These are phyloP conservation scores for Ciconia nigra DNA, from an alignment of 2,797 vertebrate genomes.

Conservation along the genomic window DNA sequence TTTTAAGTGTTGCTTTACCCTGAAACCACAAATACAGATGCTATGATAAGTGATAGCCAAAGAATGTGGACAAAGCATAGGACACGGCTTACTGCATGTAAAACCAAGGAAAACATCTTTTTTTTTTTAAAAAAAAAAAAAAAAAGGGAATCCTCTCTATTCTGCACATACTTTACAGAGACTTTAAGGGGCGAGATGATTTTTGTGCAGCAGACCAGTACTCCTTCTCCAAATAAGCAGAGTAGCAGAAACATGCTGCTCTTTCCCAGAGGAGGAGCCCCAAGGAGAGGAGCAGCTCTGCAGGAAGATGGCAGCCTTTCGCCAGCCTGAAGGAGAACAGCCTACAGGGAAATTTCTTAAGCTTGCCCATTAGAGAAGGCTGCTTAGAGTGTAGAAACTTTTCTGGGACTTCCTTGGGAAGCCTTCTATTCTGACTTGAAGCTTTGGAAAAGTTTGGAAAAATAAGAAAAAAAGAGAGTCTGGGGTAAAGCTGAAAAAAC, in stretches of 20 bases:
- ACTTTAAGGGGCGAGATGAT: neutral
- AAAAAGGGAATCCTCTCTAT: neutral
- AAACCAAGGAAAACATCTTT: neutral
- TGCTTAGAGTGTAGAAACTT: too few species aligned
- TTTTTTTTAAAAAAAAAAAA: too few species aligned
- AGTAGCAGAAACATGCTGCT: neutral
- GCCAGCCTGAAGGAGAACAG: neutral
- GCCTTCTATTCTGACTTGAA: neutral
- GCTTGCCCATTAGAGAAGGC: neutral
- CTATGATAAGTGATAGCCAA: neutral
- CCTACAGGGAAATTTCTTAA: neutral
- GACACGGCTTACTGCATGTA: neutral
- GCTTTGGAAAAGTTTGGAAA: neutral
- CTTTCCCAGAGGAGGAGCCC: neutral
- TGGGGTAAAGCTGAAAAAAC: neutral
- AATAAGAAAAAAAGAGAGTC: neutral
- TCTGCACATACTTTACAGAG: neutral
- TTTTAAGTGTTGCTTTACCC: neutral
- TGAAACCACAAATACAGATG: neutral
- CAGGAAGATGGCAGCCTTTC: neutral
- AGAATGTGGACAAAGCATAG: neutral
- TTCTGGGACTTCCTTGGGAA: neutral
- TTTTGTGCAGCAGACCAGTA: neutral
- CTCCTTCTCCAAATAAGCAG: neutral
- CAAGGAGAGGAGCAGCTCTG: neutral